Percentiles rank a stretch among this genome's conserved stretches.
These are phyloP conservation scores for Lichenostomus cassidix DNA, from an alignment of 2,113 vertebrate species.

Conservation along the genomic window DNA sequence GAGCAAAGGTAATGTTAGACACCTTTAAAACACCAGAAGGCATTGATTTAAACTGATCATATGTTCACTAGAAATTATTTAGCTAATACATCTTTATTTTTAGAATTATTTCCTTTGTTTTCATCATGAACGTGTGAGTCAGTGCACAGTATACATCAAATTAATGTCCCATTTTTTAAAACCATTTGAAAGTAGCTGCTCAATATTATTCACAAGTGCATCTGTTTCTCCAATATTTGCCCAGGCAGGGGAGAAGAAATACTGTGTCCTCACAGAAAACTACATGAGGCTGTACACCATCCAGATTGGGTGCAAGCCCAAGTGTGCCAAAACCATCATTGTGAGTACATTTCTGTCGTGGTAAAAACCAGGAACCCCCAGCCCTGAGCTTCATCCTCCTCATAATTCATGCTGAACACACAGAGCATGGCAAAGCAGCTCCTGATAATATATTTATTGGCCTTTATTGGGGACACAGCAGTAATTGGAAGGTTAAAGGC, in stretches of 20 bases:
- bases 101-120: background rate
- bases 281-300: slow-evolving; percentile 51
- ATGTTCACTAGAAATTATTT: background rate
- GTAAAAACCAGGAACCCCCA: background rate
- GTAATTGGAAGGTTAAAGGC: background rate
- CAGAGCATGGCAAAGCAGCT: fast-evolving
- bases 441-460: background rate
- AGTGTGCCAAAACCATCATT: slow-evolving; percentile 71
- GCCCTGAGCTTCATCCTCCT: background rate
- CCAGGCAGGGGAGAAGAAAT: slow-evolving; percentile 63
- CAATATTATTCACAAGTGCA: background rate
- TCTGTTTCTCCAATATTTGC: background rate
- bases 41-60: background rate
- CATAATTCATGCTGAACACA: background rate
- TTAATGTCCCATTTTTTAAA: background rate
- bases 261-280: slow-evolving; percentile 70
- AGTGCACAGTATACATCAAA: background rate
- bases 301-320: slow-evolving; percentile 76
- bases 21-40: background rate
- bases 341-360: slow-evolving; percentile 66
- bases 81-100: background rate
- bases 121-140: background rate
- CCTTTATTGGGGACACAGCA: background rate
- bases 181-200: background rate
- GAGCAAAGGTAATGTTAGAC: background rate